phyloP scores from a whole-genome alignment of 2,888 invertebrate genomes.

The Tetanocera ferruginea region DNA sequence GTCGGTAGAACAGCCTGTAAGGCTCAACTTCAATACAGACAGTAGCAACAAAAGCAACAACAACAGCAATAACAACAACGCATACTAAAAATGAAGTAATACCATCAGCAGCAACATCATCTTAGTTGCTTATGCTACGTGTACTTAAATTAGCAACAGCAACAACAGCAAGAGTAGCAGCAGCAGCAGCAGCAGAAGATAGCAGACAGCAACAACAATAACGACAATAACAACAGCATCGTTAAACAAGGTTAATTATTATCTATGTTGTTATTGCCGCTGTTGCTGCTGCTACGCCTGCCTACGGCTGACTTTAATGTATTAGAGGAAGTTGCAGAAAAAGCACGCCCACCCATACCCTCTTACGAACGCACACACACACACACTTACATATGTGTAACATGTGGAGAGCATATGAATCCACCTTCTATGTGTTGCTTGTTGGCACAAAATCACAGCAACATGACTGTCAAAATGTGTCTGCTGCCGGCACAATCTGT shows the following conservation, averaged over 20 bases:
- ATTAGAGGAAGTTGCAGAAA: background rate
- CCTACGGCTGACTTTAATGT: background rate
- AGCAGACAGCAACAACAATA: background rate
- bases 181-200: background rate
- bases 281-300: background rate
- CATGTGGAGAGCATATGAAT: background rate
- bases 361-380: background rate
- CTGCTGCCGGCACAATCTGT: background rate
- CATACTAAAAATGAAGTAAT: background rate
- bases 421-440: background rate
- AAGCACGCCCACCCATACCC: constrained; percentile 13
- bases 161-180: background rate
- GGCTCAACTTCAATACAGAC: background rate
- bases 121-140: too few relatives aligned
- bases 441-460: background rate
- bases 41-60: constrained; percentile 1
- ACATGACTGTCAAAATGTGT: background rate
- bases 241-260: constrained; percentile 24
- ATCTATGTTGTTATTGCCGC: constrained; percentile 13
- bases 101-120: background rate
- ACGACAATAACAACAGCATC: background rate
- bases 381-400: background rate
- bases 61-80: background rate
- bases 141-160: background rate
- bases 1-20: background rate